These are phyloP conservation scores for Liasis olivaceus DNA, from an alignment of 2,797 vertebrate genomes.

Conservation along the genomic window DNA sequence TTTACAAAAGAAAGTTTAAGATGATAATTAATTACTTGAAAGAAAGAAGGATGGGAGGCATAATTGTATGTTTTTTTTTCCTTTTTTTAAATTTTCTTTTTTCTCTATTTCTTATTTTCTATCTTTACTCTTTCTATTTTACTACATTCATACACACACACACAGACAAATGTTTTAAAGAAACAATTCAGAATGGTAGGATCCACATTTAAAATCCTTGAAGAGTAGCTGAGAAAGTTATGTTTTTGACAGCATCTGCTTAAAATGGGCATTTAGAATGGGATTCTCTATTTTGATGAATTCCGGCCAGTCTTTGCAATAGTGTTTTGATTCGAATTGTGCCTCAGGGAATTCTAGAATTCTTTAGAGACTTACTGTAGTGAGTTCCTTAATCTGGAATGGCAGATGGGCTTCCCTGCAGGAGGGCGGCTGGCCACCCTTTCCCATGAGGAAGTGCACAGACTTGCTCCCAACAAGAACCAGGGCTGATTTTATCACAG, in stretches of 20 bases:
- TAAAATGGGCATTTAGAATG: too few species aligned
- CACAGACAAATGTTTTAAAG: neutral
- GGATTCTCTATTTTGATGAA: neutral
- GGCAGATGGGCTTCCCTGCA: neutral
- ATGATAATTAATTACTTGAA: too few species aligned
- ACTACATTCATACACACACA: neutral
- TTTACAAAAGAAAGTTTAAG: neutral
- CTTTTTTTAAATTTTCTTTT: neutral
- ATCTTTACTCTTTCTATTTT: neutral
- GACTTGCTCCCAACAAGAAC: neutral
- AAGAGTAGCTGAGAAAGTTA: neutral
- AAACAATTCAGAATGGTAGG: neutral
- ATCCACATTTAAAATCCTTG: neutral
- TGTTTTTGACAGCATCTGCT: neutral
- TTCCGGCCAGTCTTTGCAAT: neutral
- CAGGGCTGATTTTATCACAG: neutral
- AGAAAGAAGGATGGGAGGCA: neutral
- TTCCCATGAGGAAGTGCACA: neutral
- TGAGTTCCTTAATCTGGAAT: neutral
- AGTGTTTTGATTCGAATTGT: neutral
- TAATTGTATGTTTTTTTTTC: neutral
- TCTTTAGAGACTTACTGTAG: neutral
- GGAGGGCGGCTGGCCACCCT: neutral
- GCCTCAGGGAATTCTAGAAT: neutral
- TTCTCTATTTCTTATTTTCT: neutral